Conservation (phyloP, 2,888 invertebrate genomes). For the Cremastobaeus sp. region DNA sequence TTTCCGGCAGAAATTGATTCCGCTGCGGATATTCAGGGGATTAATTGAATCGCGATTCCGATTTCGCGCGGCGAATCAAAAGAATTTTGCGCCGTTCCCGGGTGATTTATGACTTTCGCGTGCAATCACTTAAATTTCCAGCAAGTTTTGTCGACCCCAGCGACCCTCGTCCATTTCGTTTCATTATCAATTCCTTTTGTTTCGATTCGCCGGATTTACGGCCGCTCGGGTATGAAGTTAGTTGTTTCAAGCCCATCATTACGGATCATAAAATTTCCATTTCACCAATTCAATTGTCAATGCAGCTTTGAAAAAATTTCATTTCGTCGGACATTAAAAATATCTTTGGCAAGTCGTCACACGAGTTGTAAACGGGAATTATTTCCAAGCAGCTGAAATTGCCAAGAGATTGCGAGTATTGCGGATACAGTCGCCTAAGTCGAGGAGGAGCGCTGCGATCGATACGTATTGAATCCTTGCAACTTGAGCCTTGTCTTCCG, state of each 20-base stretch:
- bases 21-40: too few species aligned
- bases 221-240: conserved; percentile 8
- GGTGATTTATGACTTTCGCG: conserved; percentile 47
- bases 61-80: too few species aligned
- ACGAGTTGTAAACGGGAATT: conserved; percentile 38
- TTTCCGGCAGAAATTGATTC: too few species aligned
- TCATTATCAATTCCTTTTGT: conserved; percentile 42
- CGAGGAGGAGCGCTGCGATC: conserved; percentile 26
- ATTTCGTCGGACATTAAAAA: not conserved
- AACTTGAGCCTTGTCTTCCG: conserved; percentile 44
- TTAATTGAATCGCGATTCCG: too few species aligned
- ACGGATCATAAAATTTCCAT: conserved; percentile 18
- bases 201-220: conserved; percentile 20
- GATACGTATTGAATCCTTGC: conserved; percentile 27
- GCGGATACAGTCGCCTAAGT: conserved; percentile 30
- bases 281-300: conserved; percentile 3
- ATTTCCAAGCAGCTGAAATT: too few species aligned
- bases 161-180: conserved; percentile 21
- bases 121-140: conserved; percentile 36
- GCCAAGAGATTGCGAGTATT: conserved; percentile 32
- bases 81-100: conserved; percentile 20
- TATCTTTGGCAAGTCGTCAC: too few species aligned
- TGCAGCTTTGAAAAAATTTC: conserved; percentile 4
- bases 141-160: conserved; percentile 7
- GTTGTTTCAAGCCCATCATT: conserved; percentile 16